Evolutionary conservation across 2,113 vertebrate genomes (phyloP).

Genomic region (Gymnogyps californianus): DNA sequence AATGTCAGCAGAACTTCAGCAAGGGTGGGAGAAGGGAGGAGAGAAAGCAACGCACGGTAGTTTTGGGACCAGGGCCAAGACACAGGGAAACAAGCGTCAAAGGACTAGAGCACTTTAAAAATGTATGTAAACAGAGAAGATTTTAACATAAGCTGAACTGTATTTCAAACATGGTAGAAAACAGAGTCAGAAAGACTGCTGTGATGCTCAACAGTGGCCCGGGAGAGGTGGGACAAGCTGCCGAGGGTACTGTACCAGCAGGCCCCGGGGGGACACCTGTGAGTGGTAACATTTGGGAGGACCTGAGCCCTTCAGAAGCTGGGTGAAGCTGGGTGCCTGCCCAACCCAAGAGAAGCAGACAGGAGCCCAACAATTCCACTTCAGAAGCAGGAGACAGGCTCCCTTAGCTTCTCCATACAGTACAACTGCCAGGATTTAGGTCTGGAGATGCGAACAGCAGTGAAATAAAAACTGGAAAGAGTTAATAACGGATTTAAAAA

Average conservation of each 20-base stretch:
- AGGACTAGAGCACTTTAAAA: neutral
- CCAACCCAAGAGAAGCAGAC: neutral
- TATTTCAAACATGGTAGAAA: neutral
- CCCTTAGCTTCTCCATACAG: neutral
- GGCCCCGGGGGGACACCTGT: neutral
- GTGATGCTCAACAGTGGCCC: neutral
- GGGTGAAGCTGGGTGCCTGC: neutral
- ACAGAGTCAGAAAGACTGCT: neutral
- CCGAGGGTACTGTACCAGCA: neutral
- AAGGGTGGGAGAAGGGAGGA: neutral
- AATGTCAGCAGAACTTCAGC: neutral
- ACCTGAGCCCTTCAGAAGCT: neutral
- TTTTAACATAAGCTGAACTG: neutral
- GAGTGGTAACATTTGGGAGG: fast-evolving
- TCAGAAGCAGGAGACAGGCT: neutral
- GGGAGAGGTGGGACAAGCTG: neutral
- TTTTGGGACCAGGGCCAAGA: neutral
- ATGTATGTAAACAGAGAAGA: neutral
- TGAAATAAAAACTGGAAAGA: neutral
- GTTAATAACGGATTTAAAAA: neutral
- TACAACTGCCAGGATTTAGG: neutral
- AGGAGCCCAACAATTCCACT: neutral
- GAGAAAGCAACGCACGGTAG: neutral
- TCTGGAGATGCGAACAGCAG: neutral
- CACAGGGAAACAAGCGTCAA: neutral